Evolutionary conservation across 2,113 vertebrate species (phyloP).

Genomic region (Arvicanthis niloticus): DNA sequence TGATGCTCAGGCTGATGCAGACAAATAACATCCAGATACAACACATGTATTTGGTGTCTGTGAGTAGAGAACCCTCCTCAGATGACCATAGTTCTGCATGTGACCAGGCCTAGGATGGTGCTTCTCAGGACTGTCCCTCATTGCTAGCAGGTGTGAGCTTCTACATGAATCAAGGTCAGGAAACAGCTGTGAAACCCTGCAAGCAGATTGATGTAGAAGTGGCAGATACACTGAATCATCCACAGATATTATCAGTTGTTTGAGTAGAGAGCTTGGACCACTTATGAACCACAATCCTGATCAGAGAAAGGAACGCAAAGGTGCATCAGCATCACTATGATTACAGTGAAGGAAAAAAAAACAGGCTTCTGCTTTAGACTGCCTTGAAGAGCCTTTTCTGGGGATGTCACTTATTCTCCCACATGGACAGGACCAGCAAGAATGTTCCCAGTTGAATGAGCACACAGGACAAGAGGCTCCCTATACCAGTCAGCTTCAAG

Average conservation of each 20-base stretch:
- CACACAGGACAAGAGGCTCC: constrained; percentile 56
- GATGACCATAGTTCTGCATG: background rate
- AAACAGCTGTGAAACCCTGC: constrained; percentile 41
- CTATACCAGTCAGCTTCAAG: constrained; percentile 43
- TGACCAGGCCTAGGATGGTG: constrained; percentile 61
- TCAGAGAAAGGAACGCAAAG: constrained; percentile 61
- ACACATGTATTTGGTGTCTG: constrained; percentile 50
- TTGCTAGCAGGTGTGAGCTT: constrained; percentile 71
- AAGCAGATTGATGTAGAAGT: constrained; percentile 64
- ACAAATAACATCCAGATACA: constrained; percentile 54
- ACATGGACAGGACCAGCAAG: constrained; percentile 34
- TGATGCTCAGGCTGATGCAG: constrained; percentile 73
- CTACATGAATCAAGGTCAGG: constrained; percentile 49
- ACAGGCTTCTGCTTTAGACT: constrained; percentile 60
- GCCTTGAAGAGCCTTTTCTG: constrained; percentile 88
- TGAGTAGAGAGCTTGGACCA: constrained; percentile 57
- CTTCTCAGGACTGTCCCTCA: constrained; percentile 41
- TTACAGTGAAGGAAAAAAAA: constrained; percentile 76
- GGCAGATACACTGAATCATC: constrained; percentile 62
- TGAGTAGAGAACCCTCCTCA: background rate
- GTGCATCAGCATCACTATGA: constrained; percentile 82
- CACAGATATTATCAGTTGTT: constrained; percentile 52
- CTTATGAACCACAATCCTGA: constrained; percentile 73
- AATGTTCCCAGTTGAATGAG: constrained; percentile 41
- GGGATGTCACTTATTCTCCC: constrained; percentile 92